phyloP scores from a whole-genome alignment of 2,888 invertebrate species.

The Keiferia lycopersicella region DNA sequence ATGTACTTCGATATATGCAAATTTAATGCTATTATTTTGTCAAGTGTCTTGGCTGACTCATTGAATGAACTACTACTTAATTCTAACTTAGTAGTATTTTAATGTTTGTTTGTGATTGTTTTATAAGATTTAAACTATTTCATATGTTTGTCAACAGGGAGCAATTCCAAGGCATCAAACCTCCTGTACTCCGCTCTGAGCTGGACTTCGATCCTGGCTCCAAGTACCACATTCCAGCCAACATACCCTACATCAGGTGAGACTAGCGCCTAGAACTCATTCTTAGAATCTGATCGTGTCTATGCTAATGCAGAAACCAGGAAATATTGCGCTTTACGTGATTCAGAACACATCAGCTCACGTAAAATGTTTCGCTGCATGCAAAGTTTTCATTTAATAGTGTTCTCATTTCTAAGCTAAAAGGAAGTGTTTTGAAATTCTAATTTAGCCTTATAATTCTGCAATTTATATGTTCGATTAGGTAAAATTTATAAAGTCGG shows the following conservation, averaged over 20 bases:
- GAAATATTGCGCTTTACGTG: slow-evolving; percentile 34
- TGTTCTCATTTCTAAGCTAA: slow-evolving; percentile 12
- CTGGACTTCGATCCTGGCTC: slow-evolving; percentile 95
- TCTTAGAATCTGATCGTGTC: neutral
- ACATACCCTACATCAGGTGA: slow-evolving; percentile 94
- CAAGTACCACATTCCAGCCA: slow-evolving; percentile 95
- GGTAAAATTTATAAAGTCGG: slow-evolving; percentile 6
- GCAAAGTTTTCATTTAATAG: slow-evolving; percentile 10
- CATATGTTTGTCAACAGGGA: slow-evolving; percentile 79
- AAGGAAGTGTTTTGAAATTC: slow-evolving; percentile 5
- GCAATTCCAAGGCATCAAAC: slow-evolving; percentile 91
- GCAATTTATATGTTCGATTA: slow-evolving; percentile 9
- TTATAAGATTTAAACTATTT: neutral
- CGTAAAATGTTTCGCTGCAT: slow-evolving; percentile 4
- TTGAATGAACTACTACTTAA: no score
- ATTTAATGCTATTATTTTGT: no score
- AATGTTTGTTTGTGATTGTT: neutral
- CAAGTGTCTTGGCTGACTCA: no score
- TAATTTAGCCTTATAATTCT: neutral
- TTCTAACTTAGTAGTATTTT: neutral
- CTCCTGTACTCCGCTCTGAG: slow-evolving; percentile 91
- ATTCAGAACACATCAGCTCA: slow-evolving; percentile 27
- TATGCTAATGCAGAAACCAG: slow-evolving; percentile 32
- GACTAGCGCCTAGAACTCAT: slow-evolving; percentile 44
- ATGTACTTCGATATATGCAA: no score